Base-by-base conservation (phyloP, 2,888 invertebrate species). In the Phyllotreta cruciferae region DNA sequence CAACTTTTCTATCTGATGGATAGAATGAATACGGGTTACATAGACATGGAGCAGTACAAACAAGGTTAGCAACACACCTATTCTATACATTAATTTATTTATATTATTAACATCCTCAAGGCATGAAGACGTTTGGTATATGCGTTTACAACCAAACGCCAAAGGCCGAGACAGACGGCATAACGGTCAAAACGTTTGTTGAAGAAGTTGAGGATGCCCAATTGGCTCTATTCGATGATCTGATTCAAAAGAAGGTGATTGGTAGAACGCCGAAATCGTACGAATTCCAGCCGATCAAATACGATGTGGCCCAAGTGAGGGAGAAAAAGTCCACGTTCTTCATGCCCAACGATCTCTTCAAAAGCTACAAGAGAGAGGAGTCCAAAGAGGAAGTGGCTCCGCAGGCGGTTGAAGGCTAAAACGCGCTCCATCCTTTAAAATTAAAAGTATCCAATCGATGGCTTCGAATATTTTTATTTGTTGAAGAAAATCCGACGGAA, bases 1-100 rank as follows among this genome's bases (percentile, higher is more conserved):
- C 75, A 77, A 66, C 72, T 81, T 0, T 80, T 79, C 63, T 71
- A 74, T 60, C 66, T 80, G 49, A 80, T 81, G 81, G 80, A 81
- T 61, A 71, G 74, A 50, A 75, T 80, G 75, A 70, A 74, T 38
- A 73, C 76, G n/a, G 79, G 78, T 1, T 77, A 68, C 63, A 75
- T 81, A 14, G 78, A 79, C 39, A 24, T 70, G 41, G 58, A 73
- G 0, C 80, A 80, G 61, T 81, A 80, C 63, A 65, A 70, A 58
- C 75, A 74, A 60, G 79, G 77, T 14, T 77, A 71, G n/a, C 5
- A 24, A 24, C 24, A 24, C 24, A 4, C 24, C 24, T 24, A 24
- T 24, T 24, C 4, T 24, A n/a, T n/a, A n/a, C 24, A 3, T 24
- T 24, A 24, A 24, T 24, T 24, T 3, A 24, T 24, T 24, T 24